Percentiles rank a stretch among this genome's conserved stretches.
Conservation (phyloP, 2,113 vertebrate genomes). For the Grallaria varia region DNA sequence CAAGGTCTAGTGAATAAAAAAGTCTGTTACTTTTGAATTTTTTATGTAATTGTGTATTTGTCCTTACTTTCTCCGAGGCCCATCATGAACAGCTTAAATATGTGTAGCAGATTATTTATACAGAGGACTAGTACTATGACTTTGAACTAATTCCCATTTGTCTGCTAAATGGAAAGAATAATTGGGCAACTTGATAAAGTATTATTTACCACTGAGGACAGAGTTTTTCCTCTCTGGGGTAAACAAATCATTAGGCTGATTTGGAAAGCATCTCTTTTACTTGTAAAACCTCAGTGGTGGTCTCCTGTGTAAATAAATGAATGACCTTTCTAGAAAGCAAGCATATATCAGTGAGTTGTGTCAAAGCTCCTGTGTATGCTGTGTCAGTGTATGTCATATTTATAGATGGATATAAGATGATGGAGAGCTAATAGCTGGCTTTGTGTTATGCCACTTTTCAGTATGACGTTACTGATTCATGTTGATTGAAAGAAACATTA, state of each 20-base stretch:
- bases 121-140: background rate
- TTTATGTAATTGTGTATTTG: accelerated
- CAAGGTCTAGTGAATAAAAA: background rate
- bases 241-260: background rate
- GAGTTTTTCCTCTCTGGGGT: background rate
- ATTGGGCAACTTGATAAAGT: background rate
- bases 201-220: background rate
- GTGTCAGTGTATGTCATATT: background rate
- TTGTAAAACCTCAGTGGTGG: background rate
- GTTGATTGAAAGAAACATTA: background rate
- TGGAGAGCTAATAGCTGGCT: background rate
- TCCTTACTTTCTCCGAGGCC: background rate
- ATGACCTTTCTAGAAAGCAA: background rate
- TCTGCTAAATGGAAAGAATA: background rate
- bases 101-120: background rate
- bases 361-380: background rate
- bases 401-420: background rate
- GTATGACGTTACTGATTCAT: background rate
- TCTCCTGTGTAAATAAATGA: background rate
- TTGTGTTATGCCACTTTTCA: background rate
- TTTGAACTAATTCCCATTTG: background rate
- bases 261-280: background rate
- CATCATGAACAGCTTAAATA: background rate
- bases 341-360: background rate
- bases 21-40: background rate